Percentiles rank a stretch among this genome's conserved stretches.
These are phyloP conservation scores for Threskiornis aethiopicus DNA, from an alignment of 2,797 vertebrate genomes.

Conservation along the genomic window DNA sequence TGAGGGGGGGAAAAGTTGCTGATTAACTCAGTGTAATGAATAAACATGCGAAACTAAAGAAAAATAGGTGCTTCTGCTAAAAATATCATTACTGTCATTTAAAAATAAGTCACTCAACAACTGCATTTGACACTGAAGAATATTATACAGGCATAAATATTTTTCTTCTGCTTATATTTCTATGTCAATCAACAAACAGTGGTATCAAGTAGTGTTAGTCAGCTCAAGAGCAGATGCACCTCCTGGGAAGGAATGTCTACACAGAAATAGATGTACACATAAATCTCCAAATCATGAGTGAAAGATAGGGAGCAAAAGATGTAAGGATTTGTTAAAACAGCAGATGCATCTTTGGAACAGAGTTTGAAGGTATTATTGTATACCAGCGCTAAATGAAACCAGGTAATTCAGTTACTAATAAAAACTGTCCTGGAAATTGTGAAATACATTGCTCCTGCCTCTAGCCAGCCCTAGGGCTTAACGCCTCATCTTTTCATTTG, in stretches of 20 bases:
- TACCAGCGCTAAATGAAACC: not conserved
- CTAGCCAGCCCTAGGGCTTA: not conserved
- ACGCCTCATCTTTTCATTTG: not conserved
- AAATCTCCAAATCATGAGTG: not conserved
- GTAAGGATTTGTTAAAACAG: not conserved
- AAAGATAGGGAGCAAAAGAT: not conserved
- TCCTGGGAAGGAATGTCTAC: not conserved
- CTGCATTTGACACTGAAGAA: not conserved
- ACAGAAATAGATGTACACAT: fast-evolving
- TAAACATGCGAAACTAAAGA: not conserved
- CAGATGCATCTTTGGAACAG: not conserved
- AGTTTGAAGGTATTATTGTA: not conserved
- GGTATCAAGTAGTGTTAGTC: not conserved
- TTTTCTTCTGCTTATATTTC: not conserved
- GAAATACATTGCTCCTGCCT: not conserved
- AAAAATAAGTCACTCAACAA: not conserved
- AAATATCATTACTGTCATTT: not conserved
- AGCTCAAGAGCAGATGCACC: not conserved
- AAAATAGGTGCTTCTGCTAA: not conserved
- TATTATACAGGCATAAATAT: not conserved
- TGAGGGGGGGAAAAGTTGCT: not conserved
- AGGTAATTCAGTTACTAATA: not conserved
- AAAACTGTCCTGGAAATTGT: not conserved
- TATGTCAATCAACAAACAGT: not conserved
- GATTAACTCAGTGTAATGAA: not conserved